Evolutionary conservation across 2,888 invertebrate species (phyloP), one percentile per base, ranked within the genome.

Genomic region (Nomada hirtipes): DNA sequence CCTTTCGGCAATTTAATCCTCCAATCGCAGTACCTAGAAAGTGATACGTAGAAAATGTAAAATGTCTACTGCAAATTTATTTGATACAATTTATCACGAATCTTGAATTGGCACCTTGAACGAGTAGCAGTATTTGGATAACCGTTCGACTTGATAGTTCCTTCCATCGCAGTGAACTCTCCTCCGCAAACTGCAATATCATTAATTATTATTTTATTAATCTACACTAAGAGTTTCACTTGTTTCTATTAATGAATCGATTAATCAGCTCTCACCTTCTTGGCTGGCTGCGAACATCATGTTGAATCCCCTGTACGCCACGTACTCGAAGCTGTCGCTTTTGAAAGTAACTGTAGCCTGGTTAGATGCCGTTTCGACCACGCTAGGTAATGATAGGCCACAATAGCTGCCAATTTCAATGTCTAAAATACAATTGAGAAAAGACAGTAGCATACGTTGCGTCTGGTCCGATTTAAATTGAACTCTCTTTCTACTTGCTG

Each of bases 61-160:
- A 15, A 52, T n/a, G 2, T 36, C 13, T 13, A 20, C 7, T 36
- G 36, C 0, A 36, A 36, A 7, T 36, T 1, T 4, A 36, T 36
- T 36, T 4, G 36, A 36, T 36, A 7, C 4, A 36, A 36, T 7
- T 36, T 7, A 36, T 36, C 7, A 0, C 0, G 36, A 36, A 7
- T 36, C 7, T 4, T 7, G 36, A 36, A 7, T 0, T 7, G 36
- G 7, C 7, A 36, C 36, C 36, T 90, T 4, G 88, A 55, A 42
- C 73, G 70, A 9, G 77, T 72, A 18, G 86, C 81, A n/a, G 72
- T 18, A 69, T 77, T 85, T 0, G 97, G 98, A 94, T 97, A 98
- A 15, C 96, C 96, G 0, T 97, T 96, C 15, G 97, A 96, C 63
- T 95, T 95, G 60, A 98, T 95, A 75, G 94, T 95, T 0, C 98